Conservation (phyloP, 1,140 invertebrate species). For the Trachymyrmex cornetzi region DNA sequence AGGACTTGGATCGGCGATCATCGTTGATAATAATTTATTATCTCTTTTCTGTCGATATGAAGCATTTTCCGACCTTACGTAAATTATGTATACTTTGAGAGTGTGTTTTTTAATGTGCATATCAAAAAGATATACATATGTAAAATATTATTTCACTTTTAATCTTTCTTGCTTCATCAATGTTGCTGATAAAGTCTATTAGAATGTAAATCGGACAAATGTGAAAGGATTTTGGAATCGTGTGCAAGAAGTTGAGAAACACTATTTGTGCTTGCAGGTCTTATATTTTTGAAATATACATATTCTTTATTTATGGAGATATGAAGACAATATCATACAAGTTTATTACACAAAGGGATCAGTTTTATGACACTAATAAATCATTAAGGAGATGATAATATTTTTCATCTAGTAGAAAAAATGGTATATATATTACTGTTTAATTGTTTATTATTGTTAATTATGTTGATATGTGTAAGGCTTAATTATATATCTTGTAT, state of each 20-base stretch:
- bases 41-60: neutral
- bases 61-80: neutral
- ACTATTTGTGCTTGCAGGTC: slow-evolving; percentile 19
- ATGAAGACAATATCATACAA: slow-evolving; percentile 30
- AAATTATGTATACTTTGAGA: neutral
- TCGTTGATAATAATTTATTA: slow-evolving; percentile 7
- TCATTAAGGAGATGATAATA: slow-evolving; percentile 67
- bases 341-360: neutral
- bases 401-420: slow-evolving; percentile 11
- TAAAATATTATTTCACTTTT: neutral
- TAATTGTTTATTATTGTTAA: neutral
- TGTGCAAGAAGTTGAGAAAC: neutral
- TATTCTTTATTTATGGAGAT: neutral
- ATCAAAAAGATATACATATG: neutral
- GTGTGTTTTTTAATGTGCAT: neutral
- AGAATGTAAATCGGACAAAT: neutral
- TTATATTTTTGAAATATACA: neutral
- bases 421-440: slow-evolving; percentile 36
- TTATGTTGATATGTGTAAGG: neutral
- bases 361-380: neutral
- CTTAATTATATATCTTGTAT: neutral
- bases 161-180: neutral
- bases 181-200: neutral
- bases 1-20: neutral
- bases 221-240: neutral